Base-by-base conservation (phyloP, 2,888 invertebrate genomes). In the Drosophila percnosoma region DNA sequence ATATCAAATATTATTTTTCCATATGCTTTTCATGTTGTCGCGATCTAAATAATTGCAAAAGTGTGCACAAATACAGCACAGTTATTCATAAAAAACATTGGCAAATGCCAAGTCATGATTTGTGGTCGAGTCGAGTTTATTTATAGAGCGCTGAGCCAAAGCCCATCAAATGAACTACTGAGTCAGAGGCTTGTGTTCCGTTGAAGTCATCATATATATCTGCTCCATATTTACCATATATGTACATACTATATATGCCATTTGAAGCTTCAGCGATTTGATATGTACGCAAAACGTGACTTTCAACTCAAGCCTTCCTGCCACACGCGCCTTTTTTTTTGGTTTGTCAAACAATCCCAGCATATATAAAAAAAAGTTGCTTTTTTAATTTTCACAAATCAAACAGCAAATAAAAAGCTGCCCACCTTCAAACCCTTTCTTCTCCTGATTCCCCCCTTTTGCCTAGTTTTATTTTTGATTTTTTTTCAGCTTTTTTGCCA, bases 211-310 rank as follows among this genome's bases (percentile, higher is more conserved):
- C 52, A 34, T 2, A 5, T 24, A 45, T 52, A 52, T 59, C 11
- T 10, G 45, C 10, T 27, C 38, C 2, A 27, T 45, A 49, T 34
- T 7, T 10, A 40, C n/a, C 21, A 31, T 49, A 48, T 59, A 31
- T 49, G 40, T 59, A 6, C 10, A 36, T 53, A 53, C 10, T 52
- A 29, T 29, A 68, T 67, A 53, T 57, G 49, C 45, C 38, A 64
- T 59, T 52, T 71, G 69, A 55, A 51, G 52, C 55, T 71, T 78
- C 70, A 58, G 51, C 61, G 48, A 15, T 38, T 58, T 66, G 34
- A 65, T 49, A 54, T 69, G 71, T 31, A 18, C 38, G 29, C 33
- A 53, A 79, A 79, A 89, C 84, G 90, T 84, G 84, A 79, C 34
- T 31, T 34, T 18, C 13, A 21, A 51, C 27, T 27, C 10, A 38